phyloP scores from a whole-genome alignment of 2,888 invertebrate species.

The Epistrophella euchroma region DNA sequence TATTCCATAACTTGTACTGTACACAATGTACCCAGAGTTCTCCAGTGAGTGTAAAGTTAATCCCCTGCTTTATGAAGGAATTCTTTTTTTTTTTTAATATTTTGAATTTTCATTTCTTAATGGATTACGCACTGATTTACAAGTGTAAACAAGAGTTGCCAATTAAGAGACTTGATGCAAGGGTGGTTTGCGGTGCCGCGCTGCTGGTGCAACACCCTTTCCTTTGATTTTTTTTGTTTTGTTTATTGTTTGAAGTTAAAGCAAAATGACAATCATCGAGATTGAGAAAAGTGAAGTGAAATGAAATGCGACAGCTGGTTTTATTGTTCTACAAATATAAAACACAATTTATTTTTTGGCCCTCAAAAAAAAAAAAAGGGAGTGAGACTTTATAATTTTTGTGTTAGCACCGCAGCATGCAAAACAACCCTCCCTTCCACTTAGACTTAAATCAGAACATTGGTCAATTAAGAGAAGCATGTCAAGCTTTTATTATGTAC shows the following conservation, averaged over 20 bases:
- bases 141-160: conserved; percentile 72
- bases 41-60: neutral
- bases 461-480: conserved; percentile 59
- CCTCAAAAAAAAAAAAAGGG: neutral
- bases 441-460: conserved; percentile 26
- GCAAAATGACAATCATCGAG: conserved; percentile 29
- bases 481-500: conserved; percentile 5
- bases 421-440: conserved; percentile 5
- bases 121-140: conserved; percentile 71
- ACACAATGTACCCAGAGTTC: neutral
- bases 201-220: conserved; percentile 37
- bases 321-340: conserved; percentile 39
- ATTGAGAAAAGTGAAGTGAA: conserved; percentile 45
- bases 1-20: conserved; percentile 35
- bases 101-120: conserved; percentile 47
- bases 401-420: conserved; percentile 27
- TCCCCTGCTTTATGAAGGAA: conserved; percentile 22
- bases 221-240: conserved; percentile 16
- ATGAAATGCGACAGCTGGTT: conserved; percentile 63
- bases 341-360: neutral
- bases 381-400: conserved; percentile 45
- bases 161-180: conserved; percentile 42
- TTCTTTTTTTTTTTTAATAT: neutral
- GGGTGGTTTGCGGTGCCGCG: conserved; percentile 22
- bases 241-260: conserved; percentile 1